Evolutionary conservation across 2,797 vertebrate genomes (phyloP).

Genomic region (Paratrypauchen microcephalus): DNA sequence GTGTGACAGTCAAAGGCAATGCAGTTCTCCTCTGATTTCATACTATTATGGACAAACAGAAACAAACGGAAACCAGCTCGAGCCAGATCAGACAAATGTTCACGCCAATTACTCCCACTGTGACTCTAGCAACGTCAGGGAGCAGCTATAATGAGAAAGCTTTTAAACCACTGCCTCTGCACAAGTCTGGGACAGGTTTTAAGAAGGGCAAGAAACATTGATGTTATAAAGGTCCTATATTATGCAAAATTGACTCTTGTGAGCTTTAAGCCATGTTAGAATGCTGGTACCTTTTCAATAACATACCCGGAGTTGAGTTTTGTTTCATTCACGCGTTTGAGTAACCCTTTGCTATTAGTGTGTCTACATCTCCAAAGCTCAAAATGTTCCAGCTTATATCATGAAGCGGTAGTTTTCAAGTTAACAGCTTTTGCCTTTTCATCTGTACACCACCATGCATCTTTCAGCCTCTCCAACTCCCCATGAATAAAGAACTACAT

Average conservation of each 20-base stretch:
- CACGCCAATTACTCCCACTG: constrained; percentile 61
- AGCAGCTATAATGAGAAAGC: constrained; percentile 46
- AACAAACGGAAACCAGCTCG: constrained; percentile 68
- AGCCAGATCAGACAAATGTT: constrained; percentile 63
- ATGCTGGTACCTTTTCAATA: too few relatives aligned
- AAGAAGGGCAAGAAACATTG: neutral
- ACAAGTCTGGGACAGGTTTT: neutral
- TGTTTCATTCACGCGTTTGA: too few relatives aligned
- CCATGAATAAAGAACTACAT: neutral
- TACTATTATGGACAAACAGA: constrained; percentile 64
- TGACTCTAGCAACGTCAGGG: constrained; percentile 55
- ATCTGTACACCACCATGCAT: neutral
- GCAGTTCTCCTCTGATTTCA: constrained; percentile 53
- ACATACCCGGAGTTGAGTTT: too few relatives aligned
- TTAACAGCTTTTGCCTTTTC: too few relatives aligned
- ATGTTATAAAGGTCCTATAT: neutral
- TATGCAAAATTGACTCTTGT: too few relatives aligned
- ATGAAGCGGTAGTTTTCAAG: too few relatives aligned
- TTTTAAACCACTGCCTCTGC: constrained; percentile 45
- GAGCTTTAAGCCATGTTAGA: too few relatives aligned
- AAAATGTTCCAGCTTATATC: too few relatives aligned
- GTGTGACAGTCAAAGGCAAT: constrained; percentile 38
- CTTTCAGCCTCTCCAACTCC: neutral
- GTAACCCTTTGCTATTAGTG: too few relatives aligned
- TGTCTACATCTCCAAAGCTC: too few relatives aligned